Base-by-base conservation (phyloP, 2,797 vertebrate species). In the Lagorchestes hirsutus region DNA sequence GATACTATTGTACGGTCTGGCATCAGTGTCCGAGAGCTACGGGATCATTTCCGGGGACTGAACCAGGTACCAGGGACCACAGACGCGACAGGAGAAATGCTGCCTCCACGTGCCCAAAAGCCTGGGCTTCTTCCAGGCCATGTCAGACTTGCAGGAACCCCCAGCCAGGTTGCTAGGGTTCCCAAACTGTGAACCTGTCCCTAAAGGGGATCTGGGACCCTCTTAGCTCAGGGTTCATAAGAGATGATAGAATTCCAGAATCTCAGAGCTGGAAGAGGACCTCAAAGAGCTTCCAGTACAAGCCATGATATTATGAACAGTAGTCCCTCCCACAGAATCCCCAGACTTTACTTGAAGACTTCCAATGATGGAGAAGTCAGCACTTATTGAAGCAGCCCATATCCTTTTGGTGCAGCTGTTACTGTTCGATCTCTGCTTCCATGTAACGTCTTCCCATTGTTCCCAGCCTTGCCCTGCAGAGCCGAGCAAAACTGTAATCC, bases 1-100 rank as follows among this genome's bases (percentile, higher is more conserved):
- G 96, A 96, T 82, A 98, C 96, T 22, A 98, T 96, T 55, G 50
- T 97, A 94, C 95, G 90, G 46, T 98, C 98, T 1, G 98, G 98
- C 27, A 93, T 98, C 28, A 98, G 93, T 3, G 96, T 97, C 55
- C 95, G 98, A 93, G 96, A 98, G 50, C 96, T 98, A 40, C 96
- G 97, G 16, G 67, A 94, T 29, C 97, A 94, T 34, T 98, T 98
- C 56, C 95, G 34, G 5, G n/a, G 94, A 52, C 46, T 95, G 54
- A 54, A 14, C 90, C 62, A 95, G 46, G 55, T 5, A 95, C 54
- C 54, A 16, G 74, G 40, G 22, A 87, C 9, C 22, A 87, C 46
- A 50, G 40, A 87, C 50, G 94, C 29, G 13, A 31, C 94, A 67
- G n/a, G 54, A 27, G 14, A 93, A 59, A 93, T 92, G 29, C 27